Base-by-base conservation (phyloP, 2,888 invertebrate genomes). In the Eudasyphora cyanicolor region DNA sequence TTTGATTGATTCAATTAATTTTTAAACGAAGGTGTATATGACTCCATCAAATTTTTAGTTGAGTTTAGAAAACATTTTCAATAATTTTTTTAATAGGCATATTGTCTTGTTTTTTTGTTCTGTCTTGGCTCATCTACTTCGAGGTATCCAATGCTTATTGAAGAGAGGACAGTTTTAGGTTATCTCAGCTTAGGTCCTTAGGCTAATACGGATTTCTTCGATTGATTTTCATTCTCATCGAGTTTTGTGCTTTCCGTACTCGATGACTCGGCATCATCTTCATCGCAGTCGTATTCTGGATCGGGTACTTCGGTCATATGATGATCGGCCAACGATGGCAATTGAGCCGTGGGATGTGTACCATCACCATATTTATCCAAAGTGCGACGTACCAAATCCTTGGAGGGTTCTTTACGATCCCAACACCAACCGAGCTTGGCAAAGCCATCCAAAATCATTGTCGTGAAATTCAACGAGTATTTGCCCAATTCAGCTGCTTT, bases 401-500 rank as follows among this genome's bases (percentile, higher is more conserved):
- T 92, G 0, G 95, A 94, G 0, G 95, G 95, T 76, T 93, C 90
- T 89, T 96, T 95, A 87, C 96, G 91, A 89, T 97, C 96, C 90
- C 96, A 96, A 0, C 96, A 97, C 95, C 95, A 96, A 49, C 94
- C 96, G 60, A 97, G 92, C 87, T 92, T 93, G 0, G 95, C 94
- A 91, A 96, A 96, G 10, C 94, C 89, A 88, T 97, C 95, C 73
- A 97, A 93, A 70, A 95, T 90, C 49, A 94, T 89, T 0, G 96
- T 95, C 0, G 97, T 96, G 0, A 94, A 71, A 89, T 97, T 97
- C n/a, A 94, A 89, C 85, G 94, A 90, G 83, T 94, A 93, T 60
- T 91, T 92, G 14, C 96, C 96, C n/a, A 97, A 93, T 91, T 98
- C 98, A 6, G 97, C 95, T 29, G 98, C 96, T 89, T 97, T 96